These are phyloP conservation scores for Dendrophyllia cribrosa DNA, from an alignment of 64 coral and sea anemone genomes.

Conservation along the genomic window DNA sequence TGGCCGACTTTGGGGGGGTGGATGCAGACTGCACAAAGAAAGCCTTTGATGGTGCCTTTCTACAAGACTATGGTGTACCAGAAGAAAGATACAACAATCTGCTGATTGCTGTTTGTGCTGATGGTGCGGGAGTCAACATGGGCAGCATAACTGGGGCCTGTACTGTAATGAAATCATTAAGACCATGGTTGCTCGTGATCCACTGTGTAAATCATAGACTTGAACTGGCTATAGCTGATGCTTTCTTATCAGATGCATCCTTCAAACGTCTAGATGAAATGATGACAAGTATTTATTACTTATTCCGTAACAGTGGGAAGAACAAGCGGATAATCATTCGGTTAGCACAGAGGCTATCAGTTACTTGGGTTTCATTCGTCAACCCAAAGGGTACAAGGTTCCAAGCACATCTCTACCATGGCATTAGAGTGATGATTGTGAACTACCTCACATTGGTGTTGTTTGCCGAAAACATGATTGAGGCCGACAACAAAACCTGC, in stretches of 20 bases:
- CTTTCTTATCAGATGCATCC: conserved; percentile 64
- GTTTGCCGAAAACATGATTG: conserved; percentile 66
- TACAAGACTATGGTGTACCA: conserved; percentile 19
- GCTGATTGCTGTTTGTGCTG: conserved; percentile 62
- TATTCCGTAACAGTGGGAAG: conserved; percentile 53
- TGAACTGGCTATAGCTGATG: conserved; percentile 40
- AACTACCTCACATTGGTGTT: conserved; percentile 44
- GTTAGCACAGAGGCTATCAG: conserved; percentile 59
- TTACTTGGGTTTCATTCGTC: conserved; percentile 70
- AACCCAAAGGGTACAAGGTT: conserved; percentile 66
- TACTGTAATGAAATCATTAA: conserved; percentile 48
- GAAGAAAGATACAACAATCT: conserved; percentile 27
- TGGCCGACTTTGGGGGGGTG: conserved; percentile 52
- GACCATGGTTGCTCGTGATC: conserved; percentile 31
- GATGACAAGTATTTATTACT: conserved; percentile 64
- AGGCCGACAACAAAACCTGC: conserved; percentile 53
- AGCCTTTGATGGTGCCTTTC: conserved; percentile 58
- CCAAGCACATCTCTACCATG: conserved; percentile 55
- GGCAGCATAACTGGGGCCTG: conserved; percentile 51
- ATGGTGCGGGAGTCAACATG: conserved; percentile 57
- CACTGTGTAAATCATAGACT: conserved; percentile 46
- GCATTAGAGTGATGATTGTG: conserved; percentile 49
- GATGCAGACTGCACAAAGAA: conserved; percentile 58
- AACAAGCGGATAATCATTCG: conserved; percentile 55
- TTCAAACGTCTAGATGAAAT: conserved; percentile 56